A percentile compares a stretch with the other conserved stretches of the same genome.
These are phyloP conservation scores for Gallinago paraguaiae DNA, from an alignment of 2,113 vertebrate species.

Conservation along the genomic window DNA sequence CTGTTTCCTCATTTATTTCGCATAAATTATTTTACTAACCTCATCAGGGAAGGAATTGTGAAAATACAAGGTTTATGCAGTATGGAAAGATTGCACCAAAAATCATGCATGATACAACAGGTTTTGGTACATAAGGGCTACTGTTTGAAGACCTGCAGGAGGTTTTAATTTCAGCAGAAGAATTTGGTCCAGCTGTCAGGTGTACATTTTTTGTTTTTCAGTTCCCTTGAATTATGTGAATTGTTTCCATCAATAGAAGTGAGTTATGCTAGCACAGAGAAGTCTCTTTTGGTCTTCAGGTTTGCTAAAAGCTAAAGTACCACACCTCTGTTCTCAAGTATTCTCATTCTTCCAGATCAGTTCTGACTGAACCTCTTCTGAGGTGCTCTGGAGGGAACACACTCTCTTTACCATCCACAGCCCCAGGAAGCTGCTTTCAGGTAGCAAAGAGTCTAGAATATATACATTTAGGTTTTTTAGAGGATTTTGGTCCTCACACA, in stretches of 20 bases:
- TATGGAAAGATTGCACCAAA: not conserved
- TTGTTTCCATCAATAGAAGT: not conserved
- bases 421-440: not conserved
- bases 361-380: not conserved
- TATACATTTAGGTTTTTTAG: not conserved
- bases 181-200: not conserved
- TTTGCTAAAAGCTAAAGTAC: not conserved
- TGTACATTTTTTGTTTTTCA: not conserved
- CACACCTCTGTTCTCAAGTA: not conserved
- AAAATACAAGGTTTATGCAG: not conserved
- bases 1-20: slow-evolving; percentile 63
- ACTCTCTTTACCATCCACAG: not conserved
- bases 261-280: not conserved
- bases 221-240: not conserved
- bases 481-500: not conserved
- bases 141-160: not conserved
- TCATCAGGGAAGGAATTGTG: slow-evolving; percentile 25
- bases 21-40: slow-evolving; percentile 61
- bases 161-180: not conserved
- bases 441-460: not conserved
- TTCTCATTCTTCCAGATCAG: not conserved
- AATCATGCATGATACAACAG: not conserved
- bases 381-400: not conserved
- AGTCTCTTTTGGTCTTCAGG: not conserved
- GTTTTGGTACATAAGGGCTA: not conserved